These are phyloP conservation scores for Sympetrum striolatum DNA, from an alignment of 2,888 invertebrate species.

Conservation along the genomic window DNA sequence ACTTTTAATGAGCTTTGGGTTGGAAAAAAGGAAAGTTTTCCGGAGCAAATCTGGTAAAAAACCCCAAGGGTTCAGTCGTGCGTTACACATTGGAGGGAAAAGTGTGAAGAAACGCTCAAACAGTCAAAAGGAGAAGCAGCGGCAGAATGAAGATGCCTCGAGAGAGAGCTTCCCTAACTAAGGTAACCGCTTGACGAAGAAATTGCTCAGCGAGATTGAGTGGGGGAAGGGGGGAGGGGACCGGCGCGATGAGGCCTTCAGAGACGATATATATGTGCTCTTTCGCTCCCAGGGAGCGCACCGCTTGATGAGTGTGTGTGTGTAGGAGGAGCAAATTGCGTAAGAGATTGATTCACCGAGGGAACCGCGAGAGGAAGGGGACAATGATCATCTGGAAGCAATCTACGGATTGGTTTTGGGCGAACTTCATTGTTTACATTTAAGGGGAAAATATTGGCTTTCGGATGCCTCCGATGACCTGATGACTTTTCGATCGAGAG, in stretches of 20 bases:
- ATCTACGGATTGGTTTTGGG: conserved; percentile 31
- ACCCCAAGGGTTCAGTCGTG: background rate
- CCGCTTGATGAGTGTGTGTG: background rate
- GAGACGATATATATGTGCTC: background rate
- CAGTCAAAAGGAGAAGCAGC: background rate
- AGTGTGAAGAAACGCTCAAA: background rate
- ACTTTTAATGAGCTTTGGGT: background rate
- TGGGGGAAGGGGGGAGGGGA: background rate
- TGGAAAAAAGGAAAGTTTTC: background rate
- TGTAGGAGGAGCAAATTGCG: background rate
- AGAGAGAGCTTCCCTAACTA: conserved; percentile 14
- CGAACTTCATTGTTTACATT: conserved; percentile 29
- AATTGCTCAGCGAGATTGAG: conserved; percentile 10
- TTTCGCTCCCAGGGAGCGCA: background rate
- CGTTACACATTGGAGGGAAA: background rate
- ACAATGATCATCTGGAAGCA: conserved; percentile 29
- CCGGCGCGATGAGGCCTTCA: background rate
- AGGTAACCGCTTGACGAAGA: conserved; percentile 6
- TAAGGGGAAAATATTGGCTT: background rate
- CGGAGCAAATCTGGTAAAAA: background rate
- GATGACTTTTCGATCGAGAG: background rate
- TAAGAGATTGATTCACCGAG: conserved; percentile 25
- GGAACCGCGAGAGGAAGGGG: background rate
- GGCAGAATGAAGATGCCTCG: background rate
- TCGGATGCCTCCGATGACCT: background rate